Evolutionary conservation across 2,797 vertebrate species (phyloP).

Genomic region (Eulemur mongoz): DNA sequence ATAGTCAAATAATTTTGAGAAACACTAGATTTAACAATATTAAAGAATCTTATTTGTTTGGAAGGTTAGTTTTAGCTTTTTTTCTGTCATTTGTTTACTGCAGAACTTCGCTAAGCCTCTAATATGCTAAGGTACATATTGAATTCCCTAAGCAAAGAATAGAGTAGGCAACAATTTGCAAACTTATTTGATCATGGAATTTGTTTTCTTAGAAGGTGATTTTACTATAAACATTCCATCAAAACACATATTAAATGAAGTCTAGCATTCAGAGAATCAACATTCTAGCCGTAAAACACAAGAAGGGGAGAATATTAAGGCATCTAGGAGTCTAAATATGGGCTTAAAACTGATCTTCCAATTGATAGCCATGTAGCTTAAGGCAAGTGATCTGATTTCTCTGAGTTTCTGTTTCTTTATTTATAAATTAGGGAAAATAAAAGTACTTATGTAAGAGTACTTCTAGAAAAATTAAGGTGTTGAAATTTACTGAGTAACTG

Average conservation of each 20-base stretch:
- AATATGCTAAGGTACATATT: not conserved
- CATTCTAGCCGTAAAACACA: not conserved
- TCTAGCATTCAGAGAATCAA: not conserved
- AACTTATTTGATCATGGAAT: not conserved
- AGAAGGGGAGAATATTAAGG: not conserved
- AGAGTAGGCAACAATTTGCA: not conserved
- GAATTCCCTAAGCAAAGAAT: conserved; percentile 29
- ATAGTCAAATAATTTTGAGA: not conserved
- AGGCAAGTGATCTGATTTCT: not conserved
- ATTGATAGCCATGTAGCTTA: not conserved
- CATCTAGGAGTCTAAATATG: not conserved
- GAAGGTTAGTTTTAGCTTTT: not conserved
- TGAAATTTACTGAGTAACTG: not conserved
- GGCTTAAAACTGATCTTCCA: not conserved
- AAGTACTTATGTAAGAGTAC: not conserved
- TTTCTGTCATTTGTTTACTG: not conserved
- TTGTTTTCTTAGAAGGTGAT: not conserved
- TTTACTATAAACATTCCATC: not conserved
- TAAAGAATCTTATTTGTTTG: not conserved
- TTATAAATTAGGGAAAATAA: not conserved
- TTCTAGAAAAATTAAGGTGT: not conserved
- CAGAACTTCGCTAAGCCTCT: not conserved
- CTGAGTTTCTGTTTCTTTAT: not conserved
- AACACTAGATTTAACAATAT: not conserved
- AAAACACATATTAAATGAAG: not conserved